Evolutionary conservation across 2,888 invertebrate genomes (phyloP).

Genomic region (Nyleta sp.): DNA sequence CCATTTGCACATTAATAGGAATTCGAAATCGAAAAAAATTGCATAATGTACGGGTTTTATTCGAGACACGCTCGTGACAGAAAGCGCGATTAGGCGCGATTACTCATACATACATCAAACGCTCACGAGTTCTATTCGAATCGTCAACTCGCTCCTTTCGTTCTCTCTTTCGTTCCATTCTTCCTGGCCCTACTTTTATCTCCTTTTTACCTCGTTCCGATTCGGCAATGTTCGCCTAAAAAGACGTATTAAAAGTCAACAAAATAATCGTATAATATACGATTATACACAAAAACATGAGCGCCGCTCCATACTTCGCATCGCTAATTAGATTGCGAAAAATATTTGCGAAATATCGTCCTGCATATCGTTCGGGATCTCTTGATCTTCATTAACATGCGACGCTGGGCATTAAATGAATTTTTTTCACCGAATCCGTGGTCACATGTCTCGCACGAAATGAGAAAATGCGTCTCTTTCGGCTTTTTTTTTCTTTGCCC

Average conservation of each 20-base stretch:
- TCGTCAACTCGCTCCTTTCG: conserved; percentile 8
- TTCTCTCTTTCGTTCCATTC: neutral
- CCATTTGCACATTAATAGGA: conserved; percentile 48
- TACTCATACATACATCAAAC: conserved; percentile 44
- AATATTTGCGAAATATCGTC: conserved; percentile 63
- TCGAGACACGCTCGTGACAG: conserved; percentile 53
- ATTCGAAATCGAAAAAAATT: conserved; percentile 30
- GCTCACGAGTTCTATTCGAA: conserved; percentile 16
- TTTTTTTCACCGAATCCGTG: conserved; percentile 65
- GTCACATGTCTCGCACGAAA: conserved; percentile 64
- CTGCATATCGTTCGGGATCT: conserved; percentile 65
- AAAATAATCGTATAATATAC: conserved; percentile 66
- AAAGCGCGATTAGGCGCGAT: conserved; percentile 54
- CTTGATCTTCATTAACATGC: conserved; percentile 68
- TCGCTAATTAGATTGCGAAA: conserved; percentile 65
- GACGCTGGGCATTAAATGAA: conserved; percentile 63
- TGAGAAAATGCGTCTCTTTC: conserved; percentile 58
- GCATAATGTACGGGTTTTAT: conserved; percentile 39
- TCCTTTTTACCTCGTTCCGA: conserved; percentile 4
- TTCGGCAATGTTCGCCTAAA: conserved; percentile 26
- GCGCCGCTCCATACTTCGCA: conserved; percentile 61
- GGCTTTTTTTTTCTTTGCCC: conserved; percentile 30
- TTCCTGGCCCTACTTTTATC: conserved; percentile 2
- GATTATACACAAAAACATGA: conserved; percentile 65
- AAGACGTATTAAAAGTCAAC: conserved; percentile 49